A percentile compares a stretch with the other conserved stretches of the same genome.
phyloP scores from a whole-genome alignment of 2,113 vertebrate genomes.

The Cariama cristata region DNA sequence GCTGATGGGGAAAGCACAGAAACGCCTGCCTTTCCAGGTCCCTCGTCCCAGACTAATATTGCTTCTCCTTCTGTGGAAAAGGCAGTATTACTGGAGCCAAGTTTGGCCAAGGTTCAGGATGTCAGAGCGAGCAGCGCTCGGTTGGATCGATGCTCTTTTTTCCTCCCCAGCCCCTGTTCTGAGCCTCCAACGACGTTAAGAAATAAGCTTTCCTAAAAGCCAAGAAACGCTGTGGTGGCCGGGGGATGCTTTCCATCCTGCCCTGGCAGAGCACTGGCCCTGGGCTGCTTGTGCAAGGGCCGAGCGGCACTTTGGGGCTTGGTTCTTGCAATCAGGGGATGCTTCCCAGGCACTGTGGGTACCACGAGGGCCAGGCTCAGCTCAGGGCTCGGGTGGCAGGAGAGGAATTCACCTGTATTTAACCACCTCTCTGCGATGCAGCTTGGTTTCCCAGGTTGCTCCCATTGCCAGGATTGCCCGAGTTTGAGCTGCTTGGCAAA shows the following conservation, averaged over 20 bases:
- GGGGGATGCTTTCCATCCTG: background rate
- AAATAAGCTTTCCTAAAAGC: background rate
- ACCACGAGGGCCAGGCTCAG: background rate
- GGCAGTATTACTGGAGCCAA: accelerated
- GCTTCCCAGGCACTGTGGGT: background rate
- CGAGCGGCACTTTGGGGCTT: background rate
- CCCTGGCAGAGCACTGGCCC: background rate
- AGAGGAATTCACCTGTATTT: too few relatives aligned
- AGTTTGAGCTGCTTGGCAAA: background rate
- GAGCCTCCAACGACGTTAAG: background rate
- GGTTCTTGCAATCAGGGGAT: background rate
- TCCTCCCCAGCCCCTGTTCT: background rate
- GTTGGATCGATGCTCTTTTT: background rate
- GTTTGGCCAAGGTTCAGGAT: background rate
- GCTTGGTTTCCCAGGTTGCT: background rate
- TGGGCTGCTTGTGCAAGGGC: background rate
- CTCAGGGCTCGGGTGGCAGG: accelerated
- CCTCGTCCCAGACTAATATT: background rate
- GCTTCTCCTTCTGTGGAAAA: background rate
- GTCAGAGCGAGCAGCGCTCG: background rate
- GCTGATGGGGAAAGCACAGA: background rate
- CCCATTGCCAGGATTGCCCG: accelerated
- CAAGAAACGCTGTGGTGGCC: background rate
- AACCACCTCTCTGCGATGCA: background rate
- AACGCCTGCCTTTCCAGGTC: background rate